These are phyloP conservation scores for Loris lydekkerianus DNA, from an alignment of 2,797 vertebrate genomes.

Conservation along the genomic window DNA sequence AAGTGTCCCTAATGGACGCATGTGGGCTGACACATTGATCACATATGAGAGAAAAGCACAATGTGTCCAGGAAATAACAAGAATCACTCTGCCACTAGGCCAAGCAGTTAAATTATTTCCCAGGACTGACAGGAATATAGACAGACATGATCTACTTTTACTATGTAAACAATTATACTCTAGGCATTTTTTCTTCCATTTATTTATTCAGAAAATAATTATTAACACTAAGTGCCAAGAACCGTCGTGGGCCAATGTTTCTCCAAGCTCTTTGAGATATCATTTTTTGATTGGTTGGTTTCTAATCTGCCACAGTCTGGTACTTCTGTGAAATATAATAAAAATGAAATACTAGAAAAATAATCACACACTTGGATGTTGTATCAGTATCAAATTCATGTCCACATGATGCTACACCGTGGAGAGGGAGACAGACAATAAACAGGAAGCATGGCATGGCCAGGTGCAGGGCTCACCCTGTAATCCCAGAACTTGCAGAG, in stretches of 20 bases:
- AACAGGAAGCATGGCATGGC: not conserved
- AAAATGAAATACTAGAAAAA: constrained; percentile 48
- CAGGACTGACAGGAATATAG: not conserved
- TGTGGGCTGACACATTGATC: not conserved
- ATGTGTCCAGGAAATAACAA: not conserved
- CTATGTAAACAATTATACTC: constrained; percentile 17
- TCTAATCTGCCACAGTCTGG: not conserved
- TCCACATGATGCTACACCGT: not conserved
- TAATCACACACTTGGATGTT: not conserved
- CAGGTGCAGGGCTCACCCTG: not conserved
- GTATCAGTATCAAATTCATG: not conserved
- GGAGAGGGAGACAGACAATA: not conserved
- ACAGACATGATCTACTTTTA: constrained; percentile 9
- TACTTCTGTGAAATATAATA: constrained; percentile 42
- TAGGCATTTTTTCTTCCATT: constrained; percentile 30
- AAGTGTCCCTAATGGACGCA: not conserved
- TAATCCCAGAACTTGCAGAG: not conserved
- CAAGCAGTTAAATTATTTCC: constrained; percentile 5
- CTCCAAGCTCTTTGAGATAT: constrained; percentile 45
- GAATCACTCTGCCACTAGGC: not conserved
- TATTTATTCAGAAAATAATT: constrained; percentile 49
- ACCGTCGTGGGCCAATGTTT: not conserved
- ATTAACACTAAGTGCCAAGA: constrained; percentile 21
- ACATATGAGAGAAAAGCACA: not conserved
- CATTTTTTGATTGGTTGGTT: not conserved